phyloP scores from a whole-genome alignment of 2,797 vertebrate genomes.

The Typhlichthys subterraneus region DNA sequence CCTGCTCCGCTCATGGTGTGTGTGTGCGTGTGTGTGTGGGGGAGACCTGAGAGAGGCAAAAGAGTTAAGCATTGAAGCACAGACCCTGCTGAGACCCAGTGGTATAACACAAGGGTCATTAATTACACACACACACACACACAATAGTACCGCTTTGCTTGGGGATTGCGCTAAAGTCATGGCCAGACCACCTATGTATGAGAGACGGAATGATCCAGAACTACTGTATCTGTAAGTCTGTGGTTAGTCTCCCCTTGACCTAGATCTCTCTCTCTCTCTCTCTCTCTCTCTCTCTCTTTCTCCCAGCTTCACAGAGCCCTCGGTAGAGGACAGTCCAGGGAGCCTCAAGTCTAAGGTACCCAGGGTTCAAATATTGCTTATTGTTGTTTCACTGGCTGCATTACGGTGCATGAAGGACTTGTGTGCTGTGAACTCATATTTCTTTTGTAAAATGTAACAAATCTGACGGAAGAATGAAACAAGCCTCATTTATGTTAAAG shows the following conservation, averaged over 20 bases:
- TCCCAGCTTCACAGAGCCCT: constrained; percentile 80
- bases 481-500: no score
- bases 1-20: not conserved
- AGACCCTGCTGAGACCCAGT: not conserved
- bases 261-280: not conserved
- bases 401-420: constrained; percentile 2
- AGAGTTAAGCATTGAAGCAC: not conserved
- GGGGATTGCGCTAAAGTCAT: not conserved
- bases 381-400: not conserved
- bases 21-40: constrained; percentile 1
- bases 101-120: not conserved
- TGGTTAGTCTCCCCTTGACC: not conserved
- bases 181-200: not conserved
- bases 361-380: constrained; percentile 20
- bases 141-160: not conserved
- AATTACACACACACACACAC: constrained; percentile 17
- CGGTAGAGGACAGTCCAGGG: constrained; percentile 84
- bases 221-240: not conserved
- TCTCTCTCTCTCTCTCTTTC: constrained; percentile 7
- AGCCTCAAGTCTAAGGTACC: constrained; percentile 87
- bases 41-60: not conserved
- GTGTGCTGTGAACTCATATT: constrained; percentile 3
- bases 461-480: no score
- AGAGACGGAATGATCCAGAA: not conserved
- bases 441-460: no score